phyloP scores from a whole-genome alignment of 2,888 invertebrate genomes.

The Invenusta paracnida region DNA sequence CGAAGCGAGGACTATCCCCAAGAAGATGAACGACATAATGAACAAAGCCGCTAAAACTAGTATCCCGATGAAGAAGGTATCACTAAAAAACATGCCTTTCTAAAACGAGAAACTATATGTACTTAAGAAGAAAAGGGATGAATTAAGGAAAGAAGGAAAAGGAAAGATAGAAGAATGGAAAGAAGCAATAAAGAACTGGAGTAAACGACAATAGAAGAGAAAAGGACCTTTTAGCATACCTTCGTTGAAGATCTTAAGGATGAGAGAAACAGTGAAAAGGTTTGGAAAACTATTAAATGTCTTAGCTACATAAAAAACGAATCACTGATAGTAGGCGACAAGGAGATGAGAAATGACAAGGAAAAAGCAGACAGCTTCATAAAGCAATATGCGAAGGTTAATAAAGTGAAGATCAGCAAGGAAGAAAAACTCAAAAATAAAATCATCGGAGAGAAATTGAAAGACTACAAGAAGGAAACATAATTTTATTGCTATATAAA shows the following conservation, averaged over 20 bases:
- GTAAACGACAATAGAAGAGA: neutral
- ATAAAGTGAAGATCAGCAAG: neutral
- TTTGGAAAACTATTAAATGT: constrained; percentile 16
- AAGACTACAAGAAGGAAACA: neutral
- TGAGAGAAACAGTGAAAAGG: neutral
- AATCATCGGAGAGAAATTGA: neutral
- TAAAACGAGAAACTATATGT: neutral
- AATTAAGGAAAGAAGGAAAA: neutral
- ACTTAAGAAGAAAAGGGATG: neutral
- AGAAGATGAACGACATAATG: too few relatives aligned
- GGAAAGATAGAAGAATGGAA: neutral
- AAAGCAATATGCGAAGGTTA: neutral
- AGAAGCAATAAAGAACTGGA: too few relatives aligned
- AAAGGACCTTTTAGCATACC: neutral
- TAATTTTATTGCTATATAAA: neutral
- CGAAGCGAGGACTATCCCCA: too few relatives aligned
- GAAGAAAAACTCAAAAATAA: neutral
- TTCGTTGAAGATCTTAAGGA: neutral
- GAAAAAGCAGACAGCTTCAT: neutral
- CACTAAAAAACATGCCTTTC: constrained; percentile 17
- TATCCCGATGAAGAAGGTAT: neutral
- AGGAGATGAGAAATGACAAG: neutral
- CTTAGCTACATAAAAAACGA: constrained; percentile 2
- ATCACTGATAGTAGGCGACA: neutral
- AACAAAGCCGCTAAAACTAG: neutral